Base-by-base conservation (phyloP, 2,888 invertebrate genomes). In the Melipona beecheii region DNA sequence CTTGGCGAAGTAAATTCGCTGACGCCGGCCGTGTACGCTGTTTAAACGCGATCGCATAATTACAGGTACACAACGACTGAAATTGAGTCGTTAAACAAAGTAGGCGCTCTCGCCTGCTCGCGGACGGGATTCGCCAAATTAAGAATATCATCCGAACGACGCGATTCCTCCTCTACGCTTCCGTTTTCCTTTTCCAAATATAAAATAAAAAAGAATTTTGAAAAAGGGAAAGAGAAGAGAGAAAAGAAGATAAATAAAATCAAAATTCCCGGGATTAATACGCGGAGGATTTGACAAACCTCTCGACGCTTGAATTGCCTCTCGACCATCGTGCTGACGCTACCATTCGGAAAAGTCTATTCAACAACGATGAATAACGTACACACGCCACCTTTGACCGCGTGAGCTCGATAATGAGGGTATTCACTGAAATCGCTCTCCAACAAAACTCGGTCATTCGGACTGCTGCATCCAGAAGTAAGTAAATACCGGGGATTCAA, bases 21-120 rank as follows among this genome's bases (percentile, higher is more conserved):
- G 75, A 78, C 66, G 81, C 78, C 49, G 73, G 52, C n/a, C 62
- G 65, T 58, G 65, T 58, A 52, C 36, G 50, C 70, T 85, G 74
- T 81, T 85, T 85, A 78, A 85, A 68, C 85, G 78, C 66, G 80
- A 85, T 85, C 80, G 31, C 73, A 74, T 85, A 74, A 85, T 80
- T 71, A 83, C 62, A 52, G 24, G 56, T 70, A 66, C 56, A 71
- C 80, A 80, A 74, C 80, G 65, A 70, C 43, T 58, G 76, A 84
- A 84, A 84, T 85, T 84, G 80, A 80, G 76, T 77, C 72, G 76
- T 73, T 71, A 70, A 79, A 84, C 72, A 84, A 64, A 31, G 50
- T 31, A 68, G 3, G 9, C 24, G 27, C 50, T 43, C 50, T 43
- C 24, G 31, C 19, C 24, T 15, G 31, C 36, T 58, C 52, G 17